phyloP scores from a whole-genome alignment of 2,113 vertebrate genomes.

The Nothocercus julius region DNA sequence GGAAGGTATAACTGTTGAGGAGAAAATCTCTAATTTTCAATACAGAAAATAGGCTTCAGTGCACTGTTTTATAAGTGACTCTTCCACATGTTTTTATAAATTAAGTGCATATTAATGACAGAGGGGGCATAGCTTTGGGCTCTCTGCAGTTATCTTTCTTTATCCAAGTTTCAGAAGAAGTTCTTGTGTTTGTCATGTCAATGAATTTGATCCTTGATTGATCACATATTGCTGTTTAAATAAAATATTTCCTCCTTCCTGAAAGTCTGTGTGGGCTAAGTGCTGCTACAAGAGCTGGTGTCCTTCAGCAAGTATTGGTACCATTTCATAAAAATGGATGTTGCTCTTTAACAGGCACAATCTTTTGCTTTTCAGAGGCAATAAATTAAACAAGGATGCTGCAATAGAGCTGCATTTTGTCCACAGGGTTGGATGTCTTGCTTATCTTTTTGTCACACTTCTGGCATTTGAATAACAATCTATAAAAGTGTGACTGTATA shows the following conservation, averaged over 20 bases:
- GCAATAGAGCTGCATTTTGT: background rate
- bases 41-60: slow-evolving; percentile 18
- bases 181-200: background rate
- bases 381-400: background rate
- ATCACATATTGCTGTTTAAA: background rate
- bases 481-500: background rate
- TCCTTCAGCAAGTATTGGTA: background rate
- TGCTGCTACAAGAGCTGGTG: background rate
- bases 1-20: background rate
- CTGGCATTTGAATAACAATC: background rate
- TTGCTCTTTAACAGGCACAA: background rate
- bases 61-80: background rate
- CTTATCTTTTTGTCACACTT: background rate
- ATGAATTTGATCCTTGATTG: background rate
- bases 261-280: background rate
- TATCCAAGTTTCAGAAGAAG: background rate
- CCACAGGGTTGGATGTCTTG: background rate
- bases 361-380: background rate
- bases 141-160: background rate
- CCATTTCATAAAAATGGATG: background rate
- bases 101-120: background rate
- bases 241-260: background rate
- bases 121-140: background rate
- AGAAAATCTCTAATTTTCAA: background rate
- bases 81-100: background rate